Percentiles rank a stretch among this genome's conserved stretches.
These are phyloP conservation scores for Myioborus melanocephalus DNA, from an alignment of 2,797 vertebrate species.

Conservation along the genomic window DNA sequence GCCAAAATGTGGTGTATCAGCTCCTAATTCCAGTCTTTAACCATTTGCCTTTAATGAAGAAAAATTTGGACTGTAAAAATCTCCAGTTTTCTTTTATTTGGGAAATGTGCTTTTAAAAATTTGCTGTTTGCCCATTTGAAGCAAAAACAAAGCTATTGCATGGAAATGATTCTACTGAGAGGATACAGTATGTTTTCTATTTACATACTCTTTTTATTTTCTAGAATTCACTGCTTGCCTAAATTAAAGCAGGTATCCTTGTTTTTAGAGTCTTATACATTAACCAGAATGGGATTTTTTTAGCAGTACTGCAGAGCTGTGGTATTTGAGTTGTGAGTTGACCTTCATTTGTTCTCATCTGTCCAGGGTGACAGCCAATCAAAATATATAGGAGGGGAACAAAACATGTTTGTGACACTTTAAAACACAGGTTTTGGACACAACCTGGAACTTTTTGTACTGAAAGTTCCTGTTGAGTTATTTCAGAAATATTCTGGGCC, in stretches of 20 bases:
- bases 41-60: background rate
- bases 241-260: background rate
- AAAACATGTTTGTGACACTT: background rate
- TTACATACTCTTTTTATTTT: background rate
- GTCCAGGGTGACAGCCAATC: background rate
- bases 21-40: background rate
- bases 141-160: background rate
- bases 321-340: slow-evolving; percentile 2
- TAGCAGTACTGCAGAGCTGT: background rate
- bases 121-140: background rate
- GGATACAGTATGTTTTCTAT: background rate
- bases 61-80: background rate
- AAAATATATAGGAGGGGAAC: background rate
- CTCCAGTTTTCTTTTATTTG: background rate
- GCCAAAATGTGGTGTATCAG: background rate
- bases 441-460: background rate
- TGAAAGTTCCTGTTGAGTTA: background rate
- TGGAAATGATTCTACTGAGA: background rate
- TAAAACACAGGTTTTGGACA: background rate
- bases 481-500: background rate
- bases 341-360: background rate
- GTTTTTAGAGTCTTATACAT: background rate
- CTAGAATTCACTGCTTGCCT: background rate
- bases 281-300: background rate
- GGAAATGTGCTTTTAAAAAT: background rate